These are phyloP conservation scores for Neoascia interrupta DNA, from an alignment of 2,888 invertebrate genomes.

Conservation along the genomic window DNA sequence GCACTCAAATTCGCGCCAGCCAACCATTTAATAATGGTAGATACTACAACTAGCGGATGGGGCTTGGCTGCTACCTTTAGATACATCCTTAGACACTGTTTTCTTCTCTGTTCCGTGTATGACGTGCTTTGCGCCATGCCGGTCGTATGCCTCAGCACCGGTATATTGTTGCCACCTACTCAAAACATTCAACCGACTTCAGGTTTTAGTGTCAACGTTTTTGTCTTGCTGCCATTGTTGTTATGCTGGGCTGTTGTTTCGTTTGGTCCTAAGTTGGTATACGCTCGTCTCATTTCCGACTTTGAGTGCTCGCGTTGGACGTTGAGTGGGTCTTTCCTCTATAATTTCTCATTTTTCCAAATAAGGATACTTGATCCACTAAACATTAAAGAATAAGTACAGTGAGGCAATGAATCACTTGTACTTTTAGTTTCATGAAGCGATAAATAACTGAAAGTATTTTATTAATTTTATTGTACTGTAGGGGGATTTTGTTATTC, in stretches of 20 bases:
- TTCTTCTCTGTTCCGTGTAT: neutral
- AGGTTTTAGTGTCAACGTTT: slow-evolving; percentile 19
- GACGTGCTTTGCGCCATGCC: no score
- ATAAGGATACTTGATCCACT: slow-evolving; percentile 1
- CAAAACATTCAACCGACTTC: slow-evolving; percentile 16
- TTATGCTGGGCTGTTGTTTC: no score
- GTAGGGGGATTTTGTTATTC: no score
- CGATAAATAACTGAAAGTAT: no score
- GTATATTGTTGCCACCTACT: slow-evolving; percentile 25
- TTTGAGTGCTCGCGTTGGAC: slow-evolving; percentile 29
- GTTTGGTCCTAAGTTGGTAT: no score
- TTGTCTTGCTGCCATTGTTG: slow-evolving; percentile 3
- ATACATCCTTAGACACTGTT: neutral
- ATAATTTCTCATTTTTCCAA: neutral
- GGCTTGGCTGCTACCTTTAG: no score
- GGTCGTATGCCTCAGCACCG: neutral
- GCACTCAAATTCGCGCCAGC: slow-evolving; percentile 33
- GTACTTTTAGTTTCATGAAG: neutral
- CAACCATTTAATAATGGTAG: slow-evolving; percentile 12
- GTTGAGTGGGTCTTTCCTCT: slow-evolving; percentile 27
- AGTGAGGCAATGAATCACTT: slow-evolving; percentile 25
- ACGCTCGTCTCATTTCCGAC: slow-evolving; percentile 40
- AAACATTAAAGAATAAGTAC: neutral
- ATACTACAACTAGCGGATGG: no score
- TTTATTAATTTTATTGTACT: no score